phyloP scores from a whole-genome alignment of 1,140 invertebrate species.

The Calliphora vicina region DNA sequence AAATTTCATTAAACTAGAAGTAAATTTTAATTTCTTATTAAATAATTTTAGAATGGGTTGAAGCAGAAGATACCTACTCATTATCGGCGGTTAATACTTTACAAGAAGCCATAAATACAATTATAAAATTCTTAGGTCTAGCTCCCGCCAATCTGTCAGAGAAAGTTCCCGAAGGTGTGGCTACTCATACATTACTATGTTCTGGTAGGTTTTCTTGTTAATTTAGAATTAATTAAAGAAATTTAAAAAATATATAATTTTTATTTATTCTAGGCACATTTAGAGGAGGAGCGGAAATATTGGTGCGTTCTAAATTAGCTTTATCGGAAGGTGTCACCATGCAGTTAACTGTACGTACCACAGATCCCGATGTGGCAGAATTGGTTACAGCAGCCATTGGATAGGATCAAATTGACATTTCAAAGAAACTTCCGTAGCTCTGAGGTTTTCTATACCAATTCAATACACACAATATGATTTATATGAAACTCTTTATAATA shows the following conservation, averaged over 20 bases:
- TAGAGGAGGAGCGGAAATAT: constrained; percentile 86
- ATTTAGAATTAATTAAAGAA: no score
- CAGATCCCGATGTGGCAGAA: constrained; percentile 77
- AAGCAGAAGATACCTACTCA: constrained; percentile 90
- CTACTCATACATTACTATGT: constrained; percentile 81
- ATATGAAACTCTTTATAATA: neutral
- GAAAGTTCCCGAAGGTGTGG: constrained; percentile 84
- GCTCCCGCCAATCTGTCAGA: constrained; percentile 87
- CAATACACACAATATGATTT: constrained; percentile 16
- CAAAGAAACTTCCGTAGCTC: neutral
- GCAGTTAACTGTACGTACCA: constrained; percentile 73
- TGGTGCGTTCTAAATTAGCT: constrained; percentile 86
- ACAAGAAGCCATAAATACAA: constrained; percentile 88
- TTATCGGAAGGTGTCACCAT: constrained; percentile 80
- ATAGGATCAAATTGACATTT: constrained; percentile 65
- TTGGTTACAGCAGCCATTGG: constrained; percentile 86
- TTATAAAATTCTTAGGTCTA: constrained; percentile 88
- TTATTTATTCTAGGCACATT: constrained; percentile 73
- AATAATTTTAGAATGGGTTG: constrained; percentile 67
- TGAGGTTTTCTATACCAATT: constrained; percentile 1
- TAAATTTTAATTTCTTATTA: constrained; percentile 15
- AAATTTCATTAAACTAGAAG: neutral
- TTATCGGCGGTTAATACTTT: constrained; percentile 82
- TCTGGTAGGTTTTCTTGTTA: constrained; percentile 70
- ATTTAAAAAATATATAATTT: neutral